Evolutionary conservation across 2,113 vertebrate species (phyloP), one percentile per base, ranked within the genome.

Genomic region (Aptenodytes patagonicus): DNA sequence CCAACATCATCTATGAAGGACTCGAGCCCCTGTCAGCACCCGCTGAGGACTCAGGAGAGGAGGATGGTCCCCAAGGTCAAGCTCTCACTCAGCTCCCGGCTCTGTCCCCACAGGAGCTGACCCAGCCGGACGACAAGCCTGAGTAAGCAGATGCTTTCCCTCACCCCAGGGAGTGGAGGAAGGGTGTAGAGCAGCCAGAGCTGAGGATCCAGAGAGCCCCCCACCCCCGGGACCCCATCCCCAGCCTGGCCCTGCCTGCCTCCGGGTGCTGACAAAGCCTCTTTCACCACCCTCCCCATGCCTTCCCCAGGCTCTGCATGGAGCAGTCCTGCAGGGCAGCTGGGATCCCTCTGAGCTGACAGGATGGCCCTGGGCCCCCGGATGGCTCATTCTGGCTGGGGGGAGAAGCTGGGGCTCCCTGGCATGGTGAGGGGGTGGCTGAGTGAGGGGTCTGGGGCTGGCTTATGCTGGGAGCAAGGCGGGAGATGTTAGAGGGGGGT

Each of bases 1-100:
- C 99, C 61, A 99, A 99, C 49, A 95, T 99, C 90, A 99, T 99
- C 96, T 99, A 99, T 80, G 99, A 99, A 47, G 99, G 99, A 76
- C 97, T 99, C 31, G 92, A 96, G 87, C 84, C 89, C 6, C 83
- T 62, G 7, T 21, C 97, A 10, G 83, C 52, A 12, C 60, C 65
- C 7, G 2, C 92, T 49, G 94, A 75, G 68, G 51, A 79, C 11
- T 52, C 13, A 0, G 66, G 46, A 84, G 62, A 26, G 38, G 38
- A 84, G 26, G 73, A 92, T 4, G 28, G 36, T 21, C 31, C 69
- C 42, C 87, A 55, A 62, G 68, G 31, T 5, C 94, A 86, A 47
- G 95, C 88, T 2, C 80, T 94, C 18, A 65, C 98, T 9, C 94
- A 95, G 5, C 96, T 97, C 34, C 97, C 92, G 0, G 95, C 58